A percentile compares a stretch with the other conserved stretches of the same genome.
phyloP scores from a whole-genome alignment of 2,113 vertebrate species.

The Sturnira hondurensis region DNA sequence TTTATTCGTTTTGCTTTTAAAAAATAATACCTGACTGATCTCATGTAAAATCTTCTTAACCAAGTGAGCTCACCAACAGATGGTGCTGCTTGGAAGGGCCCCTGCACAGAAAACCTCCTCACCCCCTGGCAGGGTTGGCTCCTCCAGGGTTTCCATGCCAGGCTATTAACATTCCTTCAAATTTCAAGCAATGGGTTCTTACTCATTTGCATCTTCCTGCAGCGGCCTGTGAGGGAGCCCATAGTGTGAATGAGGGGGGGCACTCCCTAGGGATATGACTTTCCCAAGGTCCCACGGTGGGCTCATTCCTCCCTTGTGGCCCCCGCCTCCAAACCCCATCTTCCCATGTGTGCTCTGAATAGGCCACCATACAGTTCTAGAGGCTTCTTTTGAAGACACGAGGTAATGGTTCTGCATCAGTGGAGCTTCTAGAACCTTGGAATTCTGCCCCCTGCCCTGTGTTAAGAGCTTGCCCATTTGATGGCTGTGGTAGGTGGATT shows the following conservation, averaged over 20 bases:
- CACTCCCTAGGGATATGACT: background rate
- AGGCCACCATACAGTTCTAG: background rate
- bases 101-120: background rate
- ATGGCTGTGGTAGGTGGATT: background rate
- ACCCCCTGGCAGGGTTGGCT: background rate
- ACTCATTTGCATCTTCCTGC: background rate
- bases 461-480: background rate
- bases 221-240: background rate
- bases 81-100: background rate
- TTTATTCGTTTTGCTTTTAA: background rate
- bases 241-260: accelerated
- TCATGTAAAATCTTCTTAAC: background rate
- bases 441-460: background rate
- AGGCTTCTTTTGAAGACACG: background rate
- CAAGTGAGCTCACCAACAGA: slow-evolving; percentile 20
- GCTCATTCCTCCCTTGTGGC: background rate
- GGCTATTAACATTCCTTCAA: background rate
- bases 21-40: background rate
- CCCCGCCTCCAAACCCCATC: background rate
- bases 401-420: background rate
- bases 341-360: background rate
- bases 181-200: background rate
- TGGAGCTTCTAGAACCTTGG: background rate
- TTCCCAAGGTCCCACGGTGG: background rate
- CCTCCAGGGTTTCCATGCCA: background rate